These are phyloP conservation scores for Nyctibius bracteatus DNA, from an alignment of 2,113 vertebrate species.

Conservation along the genomic window DNA sequence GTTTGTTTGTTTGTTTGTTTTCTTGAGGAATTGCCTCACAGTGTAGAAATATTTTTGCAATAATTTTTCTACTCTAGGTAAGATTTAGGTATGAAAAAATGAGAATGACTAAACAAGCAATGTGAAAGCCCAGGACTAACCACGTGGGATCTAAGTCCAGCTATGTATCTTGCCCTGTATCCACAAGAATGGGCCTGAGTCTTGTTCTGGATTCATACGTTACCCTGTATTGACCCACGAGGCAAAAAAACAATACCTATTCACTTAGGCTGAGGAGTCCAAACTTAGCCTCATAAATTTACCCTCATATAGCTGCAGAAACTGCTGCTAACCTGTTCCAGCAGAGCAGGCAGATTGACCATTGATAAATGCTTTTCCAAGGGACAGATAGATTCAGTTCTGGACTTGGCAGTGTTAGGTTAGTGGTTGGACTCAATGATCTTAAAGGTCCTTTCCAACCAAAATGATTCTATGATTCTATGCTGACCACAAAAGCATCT, in stretches of 20 bases:
- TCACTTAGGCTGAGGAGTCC: neutral
- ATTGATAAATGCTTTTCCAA: neutral
- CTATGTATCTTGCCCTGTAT: neutral
- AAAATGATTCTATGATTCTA: too few species aligned
- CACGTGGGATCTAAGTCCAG: neutral
- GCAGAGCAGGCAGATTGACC: neutral
- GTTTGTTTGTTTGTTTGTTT: neutral
- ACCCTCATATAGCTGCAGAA: neutral
- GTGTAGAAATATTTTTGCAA: neutral
- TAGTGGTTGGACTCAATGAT: too few species aligned
- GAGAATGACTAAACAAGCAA: neutral
- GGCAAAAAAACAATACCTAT: accelerated
- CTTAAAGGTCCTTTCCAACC: too few species aligned
- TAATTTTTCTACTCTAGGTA: neutral
- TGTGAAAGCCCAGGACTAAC: neutral
- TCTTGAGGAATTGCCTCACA: neutral
- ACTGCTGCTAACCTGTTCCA: neutral
- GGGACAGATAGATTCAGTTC: neutral
- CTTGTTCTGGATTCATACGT: neutral
- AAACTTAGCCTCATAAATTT: neutral
- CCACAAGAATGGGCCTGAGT: neutral
- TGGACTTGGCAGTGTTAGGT: too few species aligned
- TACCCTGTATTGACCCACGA: neutral
- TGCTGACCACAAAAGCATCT: neutral
- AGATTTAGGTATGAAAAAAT: neutral